Percentiles rank a stretch among this genome's conserved stretches.
These are phyloP conservation scores for Drosophila niveifrons DNA, from an alignment of 2,888 invertebrate genomes.

Conservation along the genomic window DNA sequence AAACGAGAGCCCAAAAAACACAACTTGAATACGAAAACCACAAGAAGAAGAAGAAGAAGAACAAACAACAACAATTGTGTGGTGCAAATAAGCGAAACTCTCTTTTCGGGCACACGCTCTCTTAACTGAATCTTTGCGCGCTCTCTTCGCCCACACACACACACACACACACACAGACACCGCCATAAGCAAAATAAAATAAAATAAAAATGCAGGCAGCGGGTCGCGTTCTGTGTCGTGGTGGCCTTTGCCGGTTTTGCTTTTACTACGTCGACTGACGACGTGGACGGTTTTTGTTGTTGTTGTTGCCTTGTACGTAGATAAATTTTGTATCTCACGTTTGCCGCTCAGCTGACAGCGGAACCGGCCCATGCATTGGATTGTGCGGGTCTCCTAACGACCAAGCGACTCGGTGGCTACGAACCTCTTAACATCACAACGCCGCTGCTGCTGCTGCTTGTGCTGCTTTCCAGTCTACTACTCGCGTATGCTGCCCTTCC, in stretches of 20 bases:
- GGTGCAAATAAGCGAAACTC: constrained; percentile 20
- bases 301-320: constrained; percentile 44
- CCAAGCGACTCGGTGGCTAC: constrained; percentile 20
- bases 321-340: constrained; percentile 67
- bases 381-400: constrained; percentile 50
- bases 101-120: constrained; percentile 9
- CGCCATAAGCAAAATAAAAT: not conserved
- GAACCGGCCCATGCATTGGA: constrained; percentile 37
- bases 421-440: constrained; percentile 24
- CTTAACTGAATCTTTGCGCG: constrained; percentile 1
- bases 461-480: constrained; percentile 19
- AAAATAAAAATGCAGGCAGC: constrained; percentile 54
- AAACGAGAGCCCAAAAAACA: constrained; percentile 12
- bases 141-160: constrained; percentile 46
- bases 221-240: constrained; percentile 9
- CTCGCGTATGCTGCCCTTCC: not conserved
- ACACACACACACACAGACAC: not conserved
- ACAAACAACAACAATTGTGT: constrained; percentile 16
- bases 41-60: not conserved
- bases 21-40: constrained; percentile 3
- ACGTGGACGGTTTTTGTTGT: constrained; percentile 30
- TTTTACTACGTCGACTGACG: constrained; percentile 49
- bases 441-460: constrained; percentile 10
- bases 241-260: constrained; percentile 50
- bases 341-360: constrained; percentile 72